Evolutionary conservation across 1,140 invertebrate species (phyloP).

Genomic region (Tetranychus urticae): DNA sequence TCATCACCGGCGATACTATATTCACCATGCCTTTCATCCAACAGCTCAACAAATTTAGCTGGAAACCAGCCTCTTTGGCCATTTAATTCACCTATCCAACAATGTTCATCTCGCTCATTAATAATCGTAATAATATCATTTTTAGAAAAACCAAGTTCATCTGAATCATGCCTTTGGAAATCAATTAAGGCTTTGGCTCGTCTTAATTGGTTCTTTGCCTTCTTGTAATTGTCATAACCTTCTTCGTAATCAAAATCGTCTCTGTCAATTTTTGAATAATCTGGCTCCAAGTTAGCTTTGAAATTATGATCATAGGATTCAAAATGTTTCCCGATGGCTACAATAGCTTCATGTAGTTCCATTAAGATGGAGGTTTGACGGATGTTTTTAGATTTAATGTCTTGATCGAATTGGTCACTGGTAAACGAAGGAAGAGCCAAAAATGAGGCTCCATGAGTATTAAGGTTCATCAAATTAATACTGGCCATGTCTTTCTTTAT

Average conservation of each 20-base stretch:
- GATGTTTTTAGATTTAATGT: conserved; percentile 85
- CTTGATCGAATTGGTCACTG: conserved; percentile 24
- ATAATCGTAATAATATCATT: conserved; percentile 97
- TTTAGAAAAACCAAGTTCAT: conserved; percentile 91
- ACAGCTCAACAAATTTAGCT: conserved; percentile 83
- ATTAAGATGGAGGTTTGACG: conserved; percentile 86
- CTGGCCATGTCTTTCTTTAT: not conserved
- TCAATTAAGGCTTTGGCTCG: conserved; percentile 85
- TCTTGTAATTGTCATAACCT: conserved; percentile 8
- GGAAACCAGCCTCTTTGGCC: conserved; percentile 96
- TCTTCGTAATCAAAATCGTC: conserved; percentile 7
- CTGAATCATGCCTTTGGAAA: conserved; percentile 93
- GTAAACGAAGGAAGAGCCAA: not conserved
- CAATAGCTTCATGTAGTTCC: conserved; percentile 81
- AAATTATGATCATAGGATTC: conserved; percentile 22
- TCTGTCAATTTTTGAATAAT: conserved; percentile 2
- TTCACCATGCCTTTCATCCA: conserved; percentile 80
- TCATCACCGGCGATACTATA: conserved; percentile 94
- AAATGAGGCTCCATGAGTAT: not conserved
- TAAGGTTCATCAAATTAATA: not conserved
- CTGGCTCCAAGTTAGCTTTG: conserved; percentile 9
- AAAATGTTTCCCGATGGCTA: conserved; percentile 24
- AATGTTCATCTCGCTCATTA: conserved; percentile 95
- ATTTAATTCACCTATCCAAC: conserved; percentile 97
- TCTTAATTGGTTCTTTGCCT: conserved; percentile 26